Evolutionary conservation across 2,888 invertebrate species (phyloP).

Genomic region (Lamellibrachia satsuma): DNA sequence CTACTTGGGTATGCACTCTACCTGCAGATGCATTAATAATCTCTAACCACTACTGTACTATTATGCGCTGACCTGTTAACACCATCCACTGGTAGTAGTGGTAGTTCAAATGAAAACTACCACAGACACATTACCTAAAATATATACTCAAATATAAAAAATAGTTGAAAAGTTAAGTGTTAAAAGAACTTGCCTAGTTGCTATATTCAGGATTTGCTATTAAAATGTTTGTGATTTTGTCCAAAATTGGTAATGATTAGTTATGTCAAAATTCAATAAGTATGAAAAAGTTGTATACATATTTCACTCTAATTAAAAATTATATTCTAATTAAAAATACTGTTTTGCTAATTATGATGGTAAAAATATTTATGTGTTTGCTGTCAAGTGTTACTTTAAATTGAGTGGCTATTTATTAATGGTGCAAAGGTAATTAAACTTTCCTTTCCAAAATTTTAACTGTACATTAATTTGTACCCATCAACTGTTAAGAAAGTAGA

Average conservation of each 20-base stretch:
- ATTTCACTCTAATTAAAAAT: no score
- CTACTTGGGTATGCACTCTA: no score
- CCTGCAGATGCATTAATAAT: no score
- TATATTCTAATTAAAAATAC: no score
- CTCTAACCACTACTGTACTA: no score
- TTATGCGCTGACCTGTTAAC: neutral
- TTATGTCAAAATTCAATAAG: neutral
- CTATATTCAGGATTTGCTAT: neutral
- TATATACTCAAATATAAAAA: neutral
- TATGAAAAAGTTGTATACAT: no score
- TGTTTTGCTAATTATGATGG: no score
- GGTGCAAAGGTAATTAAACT: neutral
- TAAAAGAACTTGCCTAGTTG: neutral
- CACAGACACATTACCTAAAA: no score
- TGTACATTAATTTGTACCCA: neutral
- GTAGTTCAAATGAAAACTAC: no score
- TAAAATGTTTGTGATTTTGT: no score
- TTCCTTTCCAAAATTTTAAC: neutral
- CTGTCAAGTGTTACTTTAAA: no score
- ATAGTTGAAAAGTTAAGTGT: neutral
- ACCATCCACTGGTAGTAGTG: neutral
- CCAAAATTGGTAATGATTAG: neutral
- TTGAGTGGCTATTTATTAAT: neutral
- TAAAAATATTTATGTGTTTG: neutral
- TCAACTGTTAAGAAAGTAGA: neutral